phyloP scores from a whole-genome alignment of 1,140 invertebrate species.

The Ostrea denselamellosa region DNA sequence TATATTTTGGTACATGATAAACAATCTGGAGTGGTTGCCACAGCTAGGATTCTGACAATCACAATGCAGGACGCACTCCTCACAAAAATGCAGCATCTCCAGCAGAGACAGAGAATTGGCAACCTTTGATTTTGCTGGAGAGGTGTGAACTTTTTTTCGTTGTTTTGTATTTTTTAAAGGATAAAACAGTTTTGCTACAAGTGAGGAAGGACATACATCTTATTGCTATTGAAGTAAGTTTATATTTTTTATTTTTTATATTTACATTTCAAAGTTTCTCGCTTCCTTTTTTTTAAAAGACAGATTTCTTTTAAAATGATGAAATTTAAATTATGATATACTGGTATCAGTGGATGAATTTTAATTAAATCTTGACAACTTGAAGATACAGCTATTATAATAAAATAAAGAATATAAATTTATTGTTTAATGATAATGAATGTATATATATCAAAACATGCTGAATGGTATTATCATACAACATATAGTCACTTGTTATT shows the following conservation, averaged over 20 bases:
- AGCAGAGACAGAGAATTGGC: slow-evolving; percentile 2
- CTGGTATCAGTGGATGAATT: too few relatives aligned
- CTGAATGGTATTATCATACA: too few relatives aligned
- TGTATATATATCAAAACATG: too few relatives aligned
- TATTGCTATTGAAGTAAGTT: slow-evolving; percentile 13
- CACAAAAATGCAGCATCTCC: slow-evolving; percentile 17
- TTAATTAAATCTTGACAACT: too few relatives aligned
- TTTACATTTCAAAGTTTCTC: background rate
- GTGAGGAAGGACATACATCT: background rate
- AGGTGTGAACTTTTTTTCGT: slow-evolving; percentile 29
- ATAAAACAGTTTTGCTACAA: slow-evolving; percentile 1
- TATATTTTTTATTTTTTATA: background rate
- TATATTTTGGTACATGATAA: slow-evolving; percentile 23
- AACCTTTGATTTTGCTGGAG: slow-evolving; percentile 26
- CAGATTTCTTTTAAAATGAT: too few relatives aligned
- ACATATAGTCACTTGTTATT: too few relatives aligned
- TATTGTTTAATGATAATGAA: too few relatives aligned
- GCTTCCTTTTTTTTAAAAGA: background rate
- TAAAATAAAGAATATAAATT: too few relatives aligned
- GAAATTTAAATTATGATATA: too few relatives aligned
- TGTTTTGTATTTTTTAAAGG: slow-evolving; percentile 25
- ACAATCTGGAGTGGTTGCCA: slow-evolving; percentile 25
- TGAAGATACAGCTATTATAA: too few relatives aligned
- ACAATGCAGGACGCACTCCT: slow-evolving; percentile 17
- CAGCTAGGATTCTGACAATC: slow-evolving; percentile 3